Percentiles rank a stretch among this genome's conserved stretches.
Evolutionary conservation across 2,888 invertebrate species (phyloP).

Genomic region (Keiferia lycopersicella): DNA sequence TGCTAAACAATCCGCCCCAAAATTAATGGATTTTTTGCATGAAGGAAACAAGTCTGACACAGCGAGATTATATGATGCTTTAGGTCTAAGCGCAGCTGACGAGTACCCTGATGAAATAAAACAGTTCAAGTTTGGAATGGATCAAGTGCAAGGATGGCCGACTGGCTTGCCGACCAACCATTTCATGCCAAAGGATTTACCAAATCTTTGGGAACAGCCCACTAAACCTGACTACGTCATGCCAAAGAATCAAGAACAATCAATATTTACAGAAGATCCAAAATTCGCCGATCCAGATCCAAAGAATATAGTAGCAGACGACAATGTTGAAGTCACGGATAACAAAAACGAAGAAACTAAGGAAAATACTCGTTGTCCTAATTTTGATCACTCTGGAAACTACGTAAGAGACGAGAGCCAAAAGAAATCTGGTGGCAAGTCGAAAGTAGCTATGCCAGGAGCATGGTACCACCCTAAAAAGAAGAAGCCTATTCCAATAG

Average conservation of each 20-base stretch:
- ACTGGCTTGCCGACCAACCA: slow-evolving; percentile 49
- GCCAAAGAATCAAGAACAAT: slow-evolving; percentile 45
- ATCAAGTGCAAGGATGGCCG: slow-evolving; percentile 54
- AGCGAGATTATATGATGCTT: slow-evolving; percentile 72
- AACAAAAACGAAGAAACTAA: slow-evolving; percentile 57
- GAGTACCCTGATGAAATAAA: slow-evolving; percentile 62
- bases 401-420: slow-evolving; percentile 65
- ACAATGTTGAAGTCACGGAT: slow-evolving; percentile 47
- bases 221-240: slow-evolving; percentile 48
- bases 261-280: slow-evolving; percentile 48
- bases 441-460: slow-evolving; percentile 64
- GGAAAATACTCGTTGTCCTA: slow-evolving; percentile 57
- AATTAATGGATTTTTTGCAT: slow-evolving; percentile 73
- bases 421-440: slow-evolving; percentile 59
- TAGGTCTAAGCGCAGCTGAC: slow-evolving; percentile 62
- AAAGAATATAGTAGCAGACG: slow-evolving; percentile 51
- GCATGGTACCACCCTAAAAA: slow-evolving; percentile 77
- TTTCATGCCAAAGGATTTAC: slow-evolving; percentile 56
- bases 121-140: slow-evolving; percentile 55
- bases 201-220: slow-evolving; percentile 54
- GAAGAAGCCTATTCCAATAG: slow-evolving; percentile 64
- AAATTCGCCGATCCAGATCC: slow-evolving; percentile 49
- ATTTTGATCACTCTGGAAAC: slow-evolving; percentile 70
- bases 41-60: slow-evolving; percentile 75
- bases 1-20: slow-evolving; percentile 75